Evolutionary conservation across 2,113 vertebrate species (phyloP), one percentile per base, ranked within the genome.

Genomic region (Anhinga rufa): DNA sequence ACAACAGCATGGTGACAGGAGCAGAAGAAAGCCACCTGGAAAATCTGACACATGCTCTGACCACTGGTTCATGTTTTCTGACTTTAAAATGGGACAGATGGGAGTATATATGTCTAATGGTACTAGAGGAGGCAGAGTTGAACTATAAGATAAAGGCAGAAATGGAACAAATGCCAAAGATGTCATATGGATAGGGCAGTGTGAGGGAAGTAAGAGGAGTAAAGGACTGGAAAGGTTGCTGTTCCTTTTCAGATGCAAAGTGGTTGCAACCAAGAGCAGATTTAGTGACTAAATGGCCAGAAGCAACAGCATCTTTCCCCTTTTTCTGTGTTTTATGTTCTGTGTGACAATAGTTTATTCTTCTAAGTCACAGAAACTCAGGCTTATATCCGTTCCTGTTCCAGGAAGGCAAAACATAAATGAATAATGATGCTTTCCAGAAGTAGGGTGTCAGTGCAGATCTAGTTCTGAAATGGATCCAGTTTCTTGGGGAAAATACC

Each of bases 391-490:
- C 8, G 0, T 81, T 91, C 46, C 44, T 91, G 20, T 89, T 96
- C 54, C 82, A 90, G 70, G 74, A 95, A 95, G 46, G 49, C 62
- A 90, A 93, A 87, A 87, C 28, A 87, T 71, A 91, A 96, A 95
- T 82, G 21, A 82, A 95, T 90, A 94, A 82, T 68, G 38, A 93
- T 86, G 48, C 40, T 94, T 96, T 92, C 82, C 91, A 92, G 84
- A 94, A 93, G 61, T 42, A 85, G 22, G 40, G 51, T 82, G 75
- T 96, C 75, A 89, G 49, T 61, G 19, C 34, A 94, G 34, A 91
- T 57, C 66, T 62, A 72, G 69, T 76, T 86, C 80, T 91, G 83
- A 96, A 87, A 91, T 36, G 14, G 46, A 93, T 77, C 29, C 42
- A 82, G 34, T 48, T 91, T 88, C 58, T 85, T 77, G 44, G 26